Evolutionary conservation across 2,888 invertebrate species (phyloP), one percentile per base, ranked within the genome.

Genomic region (Tipula helvola): DNA sequence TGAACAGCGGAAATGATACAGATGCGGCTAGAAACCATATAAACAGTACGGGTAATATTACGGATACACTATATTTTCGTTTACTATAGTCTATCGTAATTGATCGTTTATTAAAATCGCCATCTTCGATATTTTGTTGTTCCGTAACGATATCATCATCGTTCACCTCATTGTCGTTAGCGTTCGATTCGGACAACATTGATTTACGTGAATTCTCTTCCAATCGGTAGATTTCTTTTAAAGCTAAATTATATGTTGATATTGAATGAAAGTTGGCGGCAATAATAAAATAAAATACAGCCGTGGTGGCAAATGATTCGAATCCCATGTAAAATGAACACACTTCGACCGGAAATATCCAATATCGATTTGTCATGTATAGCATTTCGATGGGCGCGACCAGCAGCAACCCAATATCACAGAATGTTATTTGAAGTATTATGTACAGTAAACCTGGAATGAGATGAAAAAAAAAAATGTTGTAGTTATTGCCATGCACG

Each of bases 21-120:
- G 94, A 94, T 83, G 92, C 89, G 47, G 93, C 92, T 86, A 94
- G 89, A 88, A 93, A 91, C 94, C 94, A 94, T 86, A 94, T 92
- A 88, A 94, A 92, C 87, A 93, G 89, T 36, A 92, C 91, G 0
- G 94, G 94, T 86, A 93, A 91, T 52, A 92, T 89, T 39, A 93
- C 92, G 13, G 93, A 92, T 52, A 94, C 90, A 87, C 90, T 90
- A 44, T 90, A 91, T 87, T 92, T 91, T 42, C 91, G 89, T 87
- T 92, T 90, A 85, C 92, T 90, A 88, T 94, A 94, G 89, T 94
- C 93, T 8, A 93, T 91, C 86, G 92, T 93, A 90, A 94, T 92
- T 16, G 92, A 92, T 86, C 93, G 91, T 86, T 71, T 71, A 28
- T 71, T 71, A 28, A 28, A 71, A 3, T 71, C 71, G 12, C 71